Percentiles rank a stretch among this genome's conserved stretches.
These are phyloP conservation scores for Holcopasites calliopsidis DNA, from an alignment of 1,140 invertebrate species.

Conservation along the genomic window DNA sequence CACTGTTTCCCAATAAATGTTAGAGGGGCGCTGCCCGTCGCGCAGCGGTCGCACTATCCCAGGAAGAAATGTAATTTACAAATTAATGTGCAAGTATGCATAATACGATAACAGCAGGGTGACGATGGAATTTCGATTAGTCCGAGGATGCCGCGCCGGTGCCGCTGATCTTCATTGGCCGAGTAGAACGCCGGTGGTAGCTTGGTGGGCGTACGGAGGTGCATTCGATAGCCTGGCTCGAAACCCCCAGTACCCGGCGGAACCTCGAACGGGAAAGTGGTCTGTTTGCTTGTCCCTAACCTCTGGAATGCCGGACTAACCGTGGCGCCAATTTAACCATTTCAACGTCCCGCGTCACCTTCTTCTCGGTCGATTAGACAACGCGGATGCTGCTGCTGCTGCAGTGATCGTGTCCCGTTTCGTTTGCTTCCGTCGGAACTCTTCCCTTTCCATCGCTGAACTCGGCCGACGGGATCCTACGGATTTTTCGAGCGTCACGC, in stretches of 20 bases:
- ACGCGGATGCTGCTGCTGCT: too few relatives aligned
- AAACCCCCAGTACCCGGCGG: constrained; percentile 77
- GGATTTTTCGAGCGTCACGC: constrained; percentile 14
- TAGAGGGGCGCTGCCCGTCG: neutral
- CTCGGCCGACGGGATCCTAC: neutral
- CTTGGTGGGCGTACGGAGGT: constrained; percentile 71
- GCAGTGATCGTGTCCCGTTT: neutral
- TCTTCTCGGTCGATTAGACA: neutral
- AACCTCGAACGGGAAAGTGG: constrained; percentile 72
- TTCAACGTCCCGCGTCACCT: constrained; percentile 3
- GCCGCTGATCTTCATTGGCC: constrained; percentile 67
- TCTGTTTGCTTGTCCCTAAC: constrained; percentile 60
- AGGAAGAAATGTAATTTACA: neutral
- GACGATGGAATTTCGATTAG: constrained; percentile 29
- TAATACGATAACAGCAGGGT: constrained; percentile 8
- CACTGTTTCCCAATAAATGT: too few relatives aligned
- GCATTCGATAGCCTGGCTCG: constrained; percentile 77
- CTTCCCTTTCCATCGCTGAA: constrained; percentile 13
- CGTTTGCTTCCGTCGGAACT: too few relatives aligned
- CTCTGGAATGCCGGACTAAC: too few relatives aligned
- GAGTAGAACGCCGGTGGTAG: constrained; percentile 51
- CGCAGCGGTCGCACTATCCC: neutral
- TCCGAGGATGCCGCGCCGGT: constrained; percentile 30
- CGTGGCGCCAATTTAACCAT: constrained; percentile 27
- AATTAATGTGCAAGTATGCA: neutral